Evolutionary conservation across 1,140 invertebrate species (phyloP), one percentile per base, ranked within the genome.

Genomic region (Drosophila malerkotliana): DNA sequence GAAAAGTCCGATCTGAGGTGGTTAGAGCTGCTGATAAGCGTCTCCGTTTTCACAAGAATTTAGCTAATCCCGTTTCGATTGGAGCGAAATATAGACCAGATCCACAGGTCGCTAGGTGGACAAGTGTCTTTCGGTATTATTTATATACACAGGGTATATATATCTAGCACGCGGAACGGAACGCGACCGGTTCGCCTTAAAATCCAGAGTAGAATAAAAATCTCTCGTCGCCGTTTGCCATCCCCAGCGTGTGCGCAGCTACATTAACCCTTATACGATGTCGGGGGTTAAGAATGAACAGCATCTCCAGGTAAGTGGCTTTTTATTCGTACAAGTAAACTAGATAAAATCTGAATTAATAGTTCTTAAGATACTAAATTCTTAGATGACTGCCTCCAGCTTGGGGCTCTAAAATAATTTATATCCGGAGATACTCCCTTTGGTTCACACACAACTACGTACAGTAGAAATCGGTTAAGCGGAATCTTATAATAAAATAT

Each of bases 181-280:
- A 55, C 41, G 48, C 71, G 76, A 83, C 80, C 80, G 76, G 72
- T 61, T 52, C 39, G 53, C 32, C n/a, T 32, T 72, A 61, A 39
- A 66, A 58, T 69, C 60, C 48, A 52, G 45, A 62, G 48, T 45
- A 48, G 67, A 85, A 69, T 85, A 72, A 79, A 53, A 32, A 51
- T 30, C 24, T 12, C 32, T 30, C 32, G 34, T 26, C 41, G 44
- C 34, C 34, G 3, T n/a, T 44, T 21, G 14, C 49, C 8, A 24
- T 41, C 41, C 28, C 21, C 56, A 52, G 68, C 49, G 60, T 84
- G 62, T 59, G 53, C 67, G 80, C 49, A 53, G 10, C 32, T 15
- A 21, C 18, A 32, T 77, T 79, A 84, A 77, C 72, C 79, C 75
- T 49, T 53, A 63, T 56, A 1, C 9, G 34, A 48, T 49, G 41